Conservation (phyloP, 2,113 vertebrate species). For the Chaetodon trifascialis region DNA sequence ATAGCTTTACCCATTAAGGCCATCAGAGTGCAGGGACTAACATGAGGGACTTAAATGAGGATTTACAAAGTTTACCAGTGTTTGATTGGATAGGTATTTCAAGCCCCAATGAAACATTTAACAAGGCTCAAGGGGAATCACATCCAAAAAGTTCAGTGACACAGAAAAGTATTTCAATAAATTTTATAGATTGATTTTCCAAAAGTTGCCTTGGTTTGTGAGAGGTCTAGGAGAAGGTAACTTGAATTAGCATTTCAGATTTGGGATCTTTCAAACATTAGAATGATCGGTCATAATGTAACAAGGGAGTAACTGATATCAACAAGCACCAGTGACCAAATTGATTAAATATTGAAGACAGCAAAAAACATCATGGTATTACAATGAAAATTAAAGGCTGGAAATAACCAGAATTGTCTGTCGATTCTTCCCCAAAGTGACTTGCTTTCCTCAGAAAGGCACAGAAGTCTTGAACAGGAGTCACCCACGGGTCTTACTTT, state of each 20-base stretch:
- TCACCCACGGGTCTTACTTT: slow-evolving; percentile 35
- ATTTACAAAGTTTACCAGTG: background rate
- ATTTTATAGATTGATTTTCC: too few species aligned
- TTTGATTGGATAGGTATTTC: slow-evolving; percentile 11
- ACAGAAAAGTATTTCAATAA: background rate
- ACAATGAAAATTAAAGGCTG: background rate
- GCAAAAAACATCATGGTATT: background rate
- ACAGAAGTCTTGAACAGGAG: slow-evolving; percentile 6
- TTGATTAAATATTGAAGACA: background rate
- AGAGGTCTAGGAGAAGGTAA: too few species aligned
- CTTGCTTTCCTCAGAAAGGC: slow-evolving; percentile 19
- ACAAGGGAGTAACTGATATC: background rate
- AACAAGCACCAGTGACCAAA: background rate
- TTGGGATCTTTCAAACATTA: background rate
- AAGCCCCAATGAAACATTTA: background rate
- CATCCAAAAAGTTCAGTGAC: slow-evolving; percentile 6
- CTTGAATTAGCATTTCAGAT: too few species aligned
- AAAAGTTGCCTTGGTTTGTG: too few species aligned
- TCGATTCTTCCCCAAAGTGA: slow-evolving; percentile 1
- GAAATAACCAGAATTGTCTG: background rate
- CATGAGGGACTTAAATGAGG: background rate
- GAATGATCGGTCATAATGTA: background rate
- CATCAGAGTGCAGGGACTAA: background rate
- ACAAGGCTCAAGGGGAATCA: background rate
- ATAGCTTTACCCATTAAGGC: background rate